Conservation (phyloP, 92 coral and sea anemone species). For the Bergia puertoricense region DNA sequence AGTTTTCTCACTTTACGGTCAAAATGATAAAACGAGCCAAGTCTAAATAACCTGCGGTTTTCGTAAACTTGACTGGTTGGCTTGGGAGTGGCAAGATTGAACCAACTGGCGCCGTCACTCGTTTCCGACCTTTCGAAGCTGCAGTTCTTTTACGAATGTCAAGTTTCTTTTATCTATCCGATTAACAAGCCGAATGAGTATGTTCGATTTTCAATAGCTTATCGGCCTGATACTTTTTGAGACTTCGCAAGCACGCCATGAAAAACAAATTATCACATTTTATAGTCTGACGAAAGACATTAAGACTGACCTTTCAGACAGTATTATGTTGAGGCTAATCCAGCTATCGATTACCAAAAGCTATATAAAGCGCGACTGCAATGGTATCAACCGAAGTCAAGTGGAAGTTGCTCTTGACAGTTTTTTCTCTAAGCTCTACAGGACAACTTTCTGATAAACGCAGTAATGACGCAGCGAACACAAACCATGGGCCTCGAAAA, state of each 20-base stretch:
- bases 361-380: slow-evolving; percentile 29
- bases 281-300: slow-evolving; percentile 30
- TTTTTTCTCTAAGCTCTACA: not conserved
- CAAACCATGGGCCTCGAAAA: not conserved
- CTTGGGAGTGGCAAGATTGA: not conserved
- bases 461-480: not conserved
- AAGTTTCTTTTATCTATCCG: slow-evolving; percentile 10
- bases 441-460: not conserved
- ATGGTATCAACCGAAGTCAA: not conserved
- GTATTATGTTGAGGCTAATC: slow-evolving; percentile 34
- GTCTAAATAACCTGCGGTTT: not conserved
- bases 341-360: slow-evolving; percentile 32
- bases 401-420: slow-evolving; percentile 14
- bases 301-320: slow-evolving; percentile 39
- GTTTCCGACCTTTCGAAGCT: slow-evolving; percentile 6
- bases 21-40: not conserved
- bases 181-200: slow-evolving; percentile 5
- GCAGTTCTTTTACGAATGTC: not conserved
- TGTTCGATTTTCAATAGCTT: slow-evolving; percentile 5
- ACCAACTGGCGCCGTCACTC: not conserved
- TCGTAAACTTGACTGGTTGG: not conserved
- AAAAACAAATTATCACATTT: slow-evolving; percentile 35
- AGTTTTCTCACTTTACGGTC: too few species aligned
- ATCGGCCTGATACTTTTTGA: slow-evolving; percentile 32
- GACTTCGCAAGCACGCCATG: slow-evolving; percentile 23